phyloP scores from a whole-genome alignment of 2,113 vertebrate genomes.

The Laticauda laticaudata region DNA sequence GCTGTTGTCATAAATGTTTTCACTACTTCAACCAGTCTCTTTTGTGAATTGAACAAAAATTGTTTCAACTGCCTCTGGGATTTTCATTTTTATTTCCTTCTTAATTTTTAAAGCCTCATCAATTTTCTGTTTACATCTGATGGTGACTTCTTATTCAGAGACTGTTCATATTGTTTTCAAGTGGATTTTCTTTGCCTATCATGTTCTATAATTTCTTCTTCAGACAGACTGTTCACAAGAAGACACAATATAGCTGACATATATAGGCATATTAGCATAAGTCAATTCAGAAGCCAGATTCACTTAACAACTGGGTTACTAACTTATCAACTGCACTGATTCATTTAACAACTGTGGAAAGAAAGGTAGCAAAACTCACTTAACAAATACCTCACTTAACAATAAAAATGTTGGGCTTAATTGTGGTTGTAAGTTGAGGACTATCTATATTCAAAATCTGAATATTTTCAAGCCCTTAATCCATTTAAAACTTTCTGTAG shows the following conservation, averaged over 20 bases:
- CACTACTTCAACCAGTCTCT: neutral
- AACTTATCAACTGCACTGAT: too few species aligned
- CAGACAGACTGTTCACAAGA: neutral
- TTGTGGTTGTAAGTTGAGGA: too few species aligned
- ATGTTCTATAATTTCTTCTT: neutral
- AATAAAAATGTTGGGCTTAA: too few species aligned
- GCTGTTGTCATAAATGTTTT: neutral
- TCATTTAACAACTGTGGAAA: too few species aligned
- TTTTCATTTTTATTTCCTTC: neutral
- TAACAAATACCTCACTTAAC: too few species aligned
- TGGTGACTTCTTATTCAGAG: neutral
- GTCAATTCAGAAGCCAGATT: too few species aligned
- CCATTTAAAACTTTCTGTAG: neutral
- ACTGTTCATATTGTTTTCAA: neutral
- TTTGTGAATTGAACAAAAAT: neutral
- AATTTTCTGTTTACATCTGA: neutral
- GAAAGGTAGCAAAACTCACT: too few species aligned
- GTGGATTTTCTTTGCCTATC: neutral
- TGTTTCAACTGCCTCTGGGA: neutral
- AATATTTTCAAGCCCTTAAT: neutral
- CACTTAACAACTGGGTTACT: too few species aligned
- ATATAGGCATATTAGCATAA: too few species aligned
- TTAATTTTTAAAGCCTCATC: neutral
- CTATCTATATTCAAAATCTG: too few species aligned
- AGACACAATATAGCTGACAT: neutral